Conservation (phyloP, 2,797 vertebrate species). For the Hirundo rustica region DNA sequence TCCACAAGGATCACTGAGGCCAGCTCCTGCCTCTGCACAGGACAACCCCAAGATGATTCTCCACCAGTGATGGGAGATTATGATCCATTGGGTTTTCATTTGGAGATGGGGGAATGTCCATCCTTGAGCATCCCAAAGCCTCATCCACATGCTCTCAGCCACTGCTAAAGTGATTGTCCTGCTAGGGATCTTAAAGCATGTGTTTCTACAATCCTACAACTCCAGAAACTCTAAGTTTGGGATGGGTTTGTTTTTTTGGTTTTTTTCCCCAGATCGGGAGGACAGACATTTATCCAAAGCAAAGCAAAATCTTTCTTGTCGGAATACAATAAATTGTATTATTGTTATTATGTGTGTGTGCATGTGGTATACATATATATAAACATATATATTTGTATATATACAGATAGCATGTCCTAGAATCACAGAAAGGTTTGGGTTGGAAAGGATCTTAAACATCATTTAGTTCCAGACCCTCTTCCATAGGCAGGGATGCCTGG, state of each 20-base stretch:
- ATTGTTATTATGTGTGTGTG: background rate
- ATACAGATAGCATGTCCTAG: too few species aligned
- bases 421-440: background rate
- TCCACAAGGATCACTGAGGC: background rate
- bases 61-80: background rate
- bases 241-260: fast-evolving
- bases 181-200: background rate
- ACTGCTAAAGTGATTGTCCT: background rate
- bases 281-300: background rate
- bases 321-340: background rate
- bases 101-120: background rate
- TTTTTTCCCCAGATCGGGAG: background rate
- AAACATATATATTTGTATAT: background rate
- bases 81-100: background rate
- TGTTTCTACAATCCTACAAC: background rate
- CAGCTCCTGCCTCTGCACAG: background rate
- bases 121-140: background rate
- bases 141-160: background rate
- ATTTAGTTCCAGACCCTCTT: background rate
- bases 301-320: background rate
- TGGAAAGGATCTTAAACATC: background rate
- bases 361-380: fast-evolving
- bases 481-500: background rate
- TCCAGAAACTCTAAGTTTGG: background rate
- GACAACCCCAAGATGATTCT: background rate